Evolutionary conservation across 2,797 vertebrate species (phyloP).

Genomic region (Acipenser transmontanus): DNA sequence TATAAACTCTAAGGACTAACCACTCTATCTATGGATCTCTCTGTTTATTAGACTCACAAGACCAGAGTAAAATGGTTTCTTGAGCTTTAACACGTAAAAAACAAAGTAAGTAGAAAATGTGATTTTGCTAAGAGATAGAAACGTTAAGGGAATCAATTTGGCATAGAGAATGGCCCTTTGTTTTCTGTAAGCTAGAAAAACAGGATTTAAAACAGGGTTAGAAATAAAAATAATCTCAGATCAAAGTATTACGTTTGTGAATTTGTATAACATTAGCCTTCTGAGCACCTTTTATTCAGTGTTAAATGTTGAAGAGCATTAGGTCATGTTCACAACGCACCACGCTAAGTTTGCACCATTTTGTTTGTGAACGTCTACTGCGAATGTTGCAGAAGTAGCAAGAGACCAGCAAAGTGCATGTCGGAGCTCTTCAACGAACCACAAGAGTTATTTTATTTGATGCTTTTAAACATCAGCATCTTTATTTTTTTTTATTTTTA

Average conservation of each 20-base stretch:
- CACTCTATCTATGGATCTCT: neutral
- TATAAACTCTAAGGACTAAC: neutral
- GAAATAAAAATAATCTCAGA: neutral
- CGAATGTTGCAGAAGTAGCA: too few species aligned
- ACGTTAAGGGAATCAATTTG: slow-evolving; percentile 2
- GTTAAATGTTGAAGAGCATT: too few species aligned
- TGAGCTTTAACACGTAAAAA: neutral
- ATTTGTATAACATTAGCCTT: too few species aligned
- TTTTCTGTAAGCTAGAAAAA: neutral
- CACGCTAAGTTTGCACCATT: too few species aligned
- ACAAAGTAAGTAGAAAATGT: slow-evolving; percentile 9
- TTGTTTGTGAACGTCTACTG: too few species aligned
- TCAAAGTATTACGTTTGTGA: too few species aligned
- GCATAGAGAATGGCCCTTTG: neutral
- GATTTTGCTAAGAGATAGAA: slow-evolving; percentile 6
- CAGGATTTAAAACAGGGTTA: neutral
- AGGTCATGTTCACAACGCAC: too few species aligned
- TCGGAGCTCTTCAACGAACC: too few species aligned
- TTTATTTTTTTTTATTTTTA: neutral
- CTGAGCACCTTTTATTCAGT: too few species aligned
- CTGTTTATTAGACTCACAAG: slow-evolving; percentile 10
- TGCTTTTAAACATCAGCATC: neutral
- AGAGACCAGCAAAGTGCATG: too few species aligned
- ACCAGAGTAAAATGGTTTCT: neutral
- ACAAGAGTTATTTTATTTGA: too few species aligned